Evolutionary conservation across 2,113 vertebrate species (phyloP).

Genomic region (Caretta caretta): DNA sequence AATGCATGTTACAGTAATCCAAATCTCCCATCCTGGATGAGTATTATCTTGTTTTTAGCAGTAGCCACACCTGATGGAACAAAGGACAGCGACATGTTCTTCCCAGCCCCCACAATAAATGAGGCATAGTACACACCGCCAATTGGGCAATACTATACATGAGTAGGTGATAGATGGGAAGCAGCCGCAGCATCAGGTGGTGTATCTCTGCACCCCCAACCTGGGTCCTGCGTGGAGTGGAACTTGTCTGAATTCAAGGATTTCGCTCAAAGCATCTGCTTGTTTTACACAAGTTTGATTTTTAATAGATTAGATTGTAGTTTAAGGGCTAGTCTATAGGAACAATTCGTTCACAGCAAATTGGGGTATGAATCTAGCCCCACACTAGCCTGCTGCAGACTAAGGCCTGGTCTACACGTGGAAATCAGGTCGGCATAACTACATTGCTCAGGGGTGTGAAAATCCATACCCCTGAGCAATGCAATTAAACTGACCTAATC

Average conservation of each 20-base stretch:
- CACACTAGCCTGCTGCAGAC: neutral
- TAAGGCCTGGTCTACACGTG: neutral
- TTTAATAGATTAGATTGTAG: neutral
- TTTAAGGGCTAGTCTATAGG: neutral
- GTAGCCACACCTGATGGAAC: neutral
- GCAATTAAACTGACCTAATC: no score
- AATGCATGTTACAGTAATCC: neutral
- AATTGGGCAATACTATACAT: neutral
- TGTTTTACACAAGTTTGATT: neutral
- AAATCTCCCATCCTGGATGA: neutral
- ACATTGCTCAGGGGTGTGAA: neutral
- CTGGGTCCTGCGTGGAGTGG: neutral
- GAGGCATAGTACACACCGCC: neutral
- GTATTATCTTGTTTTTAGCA: neutral
- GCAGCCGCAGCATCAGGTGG: neutral
- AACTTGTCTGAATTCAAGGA: neutral
- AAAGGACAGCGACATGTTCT: neutral
- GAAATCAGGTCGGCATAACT: neutral
- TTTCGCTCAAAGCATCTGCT: neutral
- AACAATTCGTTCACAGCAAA: neutral
- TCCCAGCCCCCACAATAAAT: neutral
- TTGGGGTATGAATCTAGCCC: neutral
- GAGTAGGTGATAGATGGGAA: neutral
- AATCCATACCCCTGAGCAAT: neutral
- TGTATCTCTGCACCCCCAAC: neutral